These are phyloP conservation scores for Ramazzottius varieornatus DNA, from an alignment of 2,888 invertebrate species.

Conservation along the genomic window DNA sequence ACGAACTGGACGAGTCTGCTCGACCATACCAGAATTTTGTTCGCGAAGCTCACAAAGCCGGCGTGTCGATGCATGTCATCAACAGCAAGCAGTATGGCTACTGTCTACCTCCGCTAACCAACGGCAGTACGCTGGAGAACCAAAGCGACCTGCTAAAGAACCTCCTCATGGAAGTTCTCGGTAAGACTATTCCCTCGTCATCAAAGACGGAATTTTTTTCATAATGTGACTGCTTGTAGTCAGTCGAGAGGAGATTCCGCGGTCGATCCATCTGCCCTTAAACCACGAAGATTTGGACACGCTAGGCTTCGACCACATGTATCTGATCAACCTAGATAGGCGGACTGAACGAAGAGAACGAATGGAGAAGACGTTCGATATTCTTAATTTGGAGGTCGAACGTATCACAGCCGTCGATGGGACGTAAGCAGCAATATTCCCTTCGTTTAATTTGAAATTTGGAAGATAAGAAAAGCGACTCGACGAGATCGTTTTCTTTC, in stretches of 20 bases:
- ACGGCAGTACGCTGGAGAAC: neutral
- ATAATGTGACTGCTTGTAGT: neutral
- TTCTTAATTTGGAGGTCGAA: constrained; percentile 14
- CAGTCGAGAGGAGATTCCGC: neutral
- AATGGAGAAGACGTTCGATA: constrained; percentile 49
- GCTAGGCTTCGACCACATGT: constrained; percentile 49
- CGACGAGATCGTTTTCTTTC: too few relatives aligned
- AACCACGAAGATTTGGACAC: constrained; percentile 28
- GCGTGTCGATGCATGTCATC: neutral
- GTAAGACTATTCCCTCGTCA: neutral
- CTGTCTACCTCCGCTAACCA: neutral
- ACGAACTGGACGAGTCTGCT: neutral
- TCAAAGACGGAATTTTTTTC: neutral
- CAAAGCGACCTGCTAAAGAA: neutral
- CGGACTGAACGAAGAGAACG: constrained; percentile 45
- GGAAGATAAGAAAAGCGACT: too few relatives aligned
- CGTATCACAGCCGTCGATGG: constrained; percentile 22
- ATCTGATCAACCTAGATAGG: constrained; percentile 66
- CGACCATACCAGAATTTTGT: neutral
- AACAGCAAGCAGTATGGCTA: neutral
- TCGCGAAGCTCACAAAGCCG: neutral
- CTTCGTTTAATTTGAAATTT: constrained; percentile 3
- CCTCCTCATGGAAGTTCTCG: neutral
- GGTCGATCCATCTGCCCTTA: neutral
- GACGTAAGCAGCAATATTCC: constrained; percentile 15